A percentile compares a stretch with the other conserved stretches of the same genome.
phyloP scores from a whole-genome alignment of 1,140 invertebrate genomes.

The Hylaeus volcanicus region DNA sequence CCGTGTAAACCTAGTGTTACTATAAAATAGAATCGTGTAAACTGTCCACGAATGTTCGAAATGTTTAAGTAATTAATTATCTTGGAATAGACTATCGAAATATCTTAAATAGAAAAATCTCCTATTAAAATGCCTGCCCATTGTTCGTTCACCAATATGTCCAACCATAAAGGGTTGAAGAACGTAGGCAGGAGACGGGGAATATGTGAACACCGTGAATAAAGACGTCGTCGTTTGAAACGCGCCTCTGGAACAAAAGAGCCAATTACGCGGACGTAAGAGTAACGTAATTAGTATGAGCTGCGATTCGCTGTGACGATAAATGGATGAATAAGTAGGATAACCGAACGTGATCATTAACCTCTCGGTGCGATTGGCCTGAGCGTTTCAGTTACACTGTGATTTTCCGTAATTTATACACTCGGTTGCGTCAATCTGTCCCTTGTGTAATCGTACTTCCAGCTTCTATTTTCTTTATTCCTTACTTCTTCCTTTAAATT shows the following conservation, averaged over 20 bases:
- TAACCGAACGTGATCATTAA: constrained; percentile 22
- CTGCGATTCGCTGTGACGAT: constrained; percentile 33
- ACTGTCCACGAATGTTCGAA: no score
- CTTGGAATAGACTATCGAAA: no score
- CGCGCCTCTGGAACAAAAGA: constrained; percentile 26
- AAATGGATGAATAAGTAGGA: constrained; percentile 1
- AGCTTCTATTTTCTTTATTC: no score
- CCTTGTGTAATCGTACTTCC: neutral
- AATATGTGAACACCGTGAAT: neutral
- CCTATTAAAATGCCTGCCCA: no score
- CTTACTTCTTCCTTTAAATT: no score
- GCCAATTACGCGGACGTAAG: constrained; percentile 14
- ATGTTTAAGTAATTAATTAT: no score
- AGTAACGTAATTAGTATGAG: constrained; percentile 27
- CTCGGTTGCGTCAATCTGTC: constrained; percentile 7
- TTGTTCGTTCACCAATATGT: no score
- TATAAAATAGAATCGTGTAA: no score
- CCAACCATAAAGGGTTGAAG: no score
- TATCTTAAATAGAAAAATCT: no score
- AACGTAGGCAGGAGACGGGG: neutral
- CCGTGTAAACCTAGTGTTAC: no score
- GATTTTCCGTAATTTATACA: constrained; percentile 6
- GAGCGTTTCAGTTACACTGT: constrained; percentile 4
- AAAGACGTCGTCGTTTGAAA: neutral
- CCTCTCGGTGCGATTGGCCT: constrained; percentile 21